These are phyloP conservation scores for Tetramorium alpestre DNA, from an alignment of 1,140 invertebrate species.

Conservation along the genomic window DNA sequence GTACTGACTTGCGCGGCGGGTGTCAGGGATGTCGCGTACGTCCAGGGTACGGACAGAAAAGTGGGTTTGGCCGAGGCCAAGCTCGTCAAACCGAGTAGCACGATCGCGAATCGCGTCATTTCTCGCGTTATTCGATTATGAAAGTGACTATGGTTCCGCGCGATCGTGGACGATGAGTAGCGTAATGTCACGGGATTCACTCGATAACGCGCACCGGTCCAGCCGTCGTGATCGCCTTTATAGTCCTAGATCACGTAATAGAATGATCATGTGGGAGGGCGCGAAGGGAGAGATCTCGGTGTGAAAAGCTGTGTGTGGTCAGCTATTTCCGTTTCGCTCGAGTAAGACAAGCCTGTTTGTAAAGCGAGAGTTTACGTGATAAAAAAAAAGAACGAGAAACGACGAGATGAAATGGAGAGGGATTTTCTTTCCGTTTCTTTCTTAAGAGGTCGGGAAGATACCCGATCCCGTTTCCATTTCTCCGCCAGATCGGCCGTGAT, in stretches of 20 bases:
- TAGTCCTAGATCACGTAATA: conserved; percentile 66
- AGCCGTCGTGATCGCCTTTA: conserved; percentile 52
- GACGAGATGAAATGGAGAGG: conserved; percentile 29
- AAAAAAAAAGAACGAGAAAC: background rate
- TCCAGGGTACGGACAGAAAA: conserved; percentile 57
- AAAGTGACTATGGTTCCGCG: background rate
- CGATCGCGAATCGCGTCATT: conserved; percentile 54
- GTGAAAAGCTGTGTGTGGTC: background rate
- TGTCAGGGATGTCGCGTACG: conserved; percentile 74
- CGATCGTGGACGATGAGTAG: background rate
- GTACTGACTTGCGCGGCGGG: conserved; percentile 79
- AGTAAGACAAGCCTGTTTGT: conserved; percentile 74
- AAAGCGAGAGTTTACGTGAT: conserved; percentile 69
- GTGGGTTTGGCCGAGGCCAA: conserved; percentile 72
- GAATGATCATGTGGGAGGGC: background rate
- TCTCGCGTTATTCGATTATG: conserved; percentile 7
- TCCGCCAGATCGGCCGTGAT: conserved; percentile 44
- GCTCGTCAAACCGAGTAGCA: conserved; percentile 59
- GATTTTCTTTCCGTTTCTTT: conserved; percentile 65
- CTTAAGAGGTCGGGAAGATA: conserved; percentile 65
- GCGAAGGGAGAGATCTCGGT: conserved; percentile 28
- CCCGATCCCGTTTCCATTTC: conserved; percentile 71
- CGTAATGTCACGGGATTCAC: conserved; percentile 31
- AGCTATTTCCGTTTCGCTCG: conserved; percentile 35
- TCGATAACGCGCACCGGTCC: conserved; percentile 22